Evolutionary conservation across 2,797 vertebrate species (phyloP), one percentile per base, ranked within the genome.

Genomic region (Notolepis coatsorum): DNA sequence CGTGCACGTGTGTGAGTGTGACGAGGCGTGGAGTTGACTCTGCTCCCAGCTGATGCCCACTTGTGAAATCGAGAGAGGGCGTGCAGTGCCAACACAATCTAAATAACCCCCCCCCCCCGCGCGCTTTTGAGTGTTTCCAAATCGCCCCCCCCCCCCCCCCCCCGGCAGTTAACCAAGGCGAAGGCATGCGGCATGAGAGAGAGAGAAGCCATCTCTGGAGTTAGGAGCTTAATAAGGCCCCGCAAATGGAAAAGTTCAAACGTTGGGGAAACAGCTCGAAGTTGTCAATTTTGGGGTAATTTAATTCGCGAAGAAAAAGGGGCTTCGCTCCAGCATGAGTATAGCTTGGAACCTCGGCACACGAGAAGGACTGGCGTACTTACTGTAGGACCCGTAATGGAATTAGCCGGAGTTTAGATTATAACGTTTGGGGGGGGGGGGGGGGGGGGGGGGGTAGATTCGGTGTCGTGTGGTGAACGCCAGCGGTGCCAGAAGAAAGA

Each of bases 221-320:
- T 81, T 78, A 73, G 53, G 45, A 78, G 59, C 47, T 27, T n/a
- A n/a, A n/a, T n/a, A 45, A 71, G 71, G 61, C 71, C 21, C 10
- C 77, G 69, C 42, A 82, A 80, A 80, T 83, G 79, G 67, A 87
- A 82, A 84, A 71, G 67, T 82, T 77, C 49, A 84, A 74, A 85
- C 79, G 50, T 50, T 38, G 47, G 31, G n/a, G 4, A 35, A 65
- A 77, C 81, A 73, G 46, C 66, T 55, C 59, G 30, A 37, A 62
- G 68, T 78, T 42, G 50, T 79, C 70, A 71, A 55, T 87, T 84
- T 63, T 47, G 59, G n/a, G n/a, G 64, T 77, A 76, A 83, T 85
- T 74, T 13, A 78, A 73, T 84, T 85, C 73, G 68, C 71, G n/a
- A n/a, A n/a, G n/a, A n/a, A n/a, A n/a, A n/a, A n/a, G 33, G 53